These are phyloP conservation scores for Melanerpes aurifrons DNA, from an alignment of 2,113 vertebrate species.

Conservation along the genomic window DNA sequence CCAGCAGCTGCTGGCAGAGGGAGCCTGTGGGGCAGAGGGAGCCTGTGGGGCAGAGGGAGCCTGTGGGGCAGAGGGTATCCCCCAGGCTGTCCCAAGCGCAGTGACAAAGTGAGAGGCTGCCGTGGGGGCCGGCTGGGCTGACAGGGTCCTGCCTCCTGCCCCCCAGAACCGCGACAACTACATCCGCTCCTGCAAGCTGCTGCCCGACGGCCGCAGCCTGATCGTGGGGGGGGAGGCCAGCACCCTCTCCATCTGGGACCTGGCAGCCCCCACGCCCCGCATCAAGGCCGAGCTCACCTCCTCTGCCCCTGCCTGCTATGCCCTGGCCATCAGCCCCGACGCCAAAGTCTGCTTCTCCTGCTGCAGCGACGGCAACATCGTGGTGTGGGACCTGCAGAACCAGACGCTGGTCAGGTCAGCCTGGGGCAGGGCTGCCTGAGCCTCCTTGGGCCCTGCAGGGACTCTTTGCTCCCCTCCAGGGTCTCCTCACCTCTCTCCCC, in stretches of 20 bases:
- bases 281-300: conserved; percentile 88
- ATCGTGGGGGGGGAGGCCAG: conserved; percentile 85
- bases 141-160: neutral
- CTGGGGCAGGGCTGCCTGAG: neutral
- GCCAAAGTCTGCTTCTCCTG: conserved; percentile 92
- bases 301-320: conserved; percentile 86
- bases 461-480: fast-evolving
- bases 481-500: fast-evolving
- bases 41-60: too few relatives aligned
- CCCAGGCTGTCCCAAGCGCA: fast-evolving
- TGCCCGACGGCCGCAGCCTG: conserved; percentile 83
- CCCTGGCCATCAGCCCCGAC: conserved; percentile 87
- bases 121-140: neutral
- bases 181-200: conserved; percentile 84
- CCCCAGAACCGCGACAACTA: conserved; percentile 86
- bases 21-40: too few relatives aligned
- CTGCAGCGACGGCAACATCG: conserved; percentile 89
- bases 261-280: conserved; percentile 83
- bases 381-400: conserved; percentile 88
- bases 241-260: conserved; percentile 84
- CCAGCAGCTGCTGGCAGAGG: neutral
- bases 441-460: fast-evolving
- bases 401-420: conserved; percentile 82
- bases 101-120: neutral
- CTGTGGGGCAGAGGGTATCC: neutral